Evolutionary conservation across 2,888 invertebrate genomes (phyloP).

Genomic region (Temnothorax rugatulus): DNA sequence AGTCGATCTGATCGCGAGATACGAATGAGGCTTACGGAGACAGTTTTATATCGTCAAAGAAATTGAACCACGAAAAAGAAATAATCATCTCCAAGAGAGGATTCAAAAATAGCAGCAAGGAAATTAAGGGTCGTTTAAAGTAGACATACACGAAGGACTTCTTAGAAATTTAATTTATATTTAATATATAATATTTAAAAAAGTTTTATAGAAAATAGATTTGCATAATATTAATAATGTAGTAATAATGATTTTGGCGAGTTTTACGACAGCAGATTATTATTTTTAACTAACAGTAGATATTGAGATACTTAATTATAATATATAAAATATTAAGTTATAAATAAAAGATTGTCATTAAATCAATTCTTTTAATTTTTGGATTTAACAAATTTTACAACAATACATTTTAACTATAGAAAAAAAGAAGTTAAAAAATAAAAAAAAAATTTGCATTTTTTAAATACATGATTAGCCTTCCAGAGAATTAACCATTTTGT

Average conservation of each 20-base stretch:
- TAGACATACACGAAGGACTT: background rate
- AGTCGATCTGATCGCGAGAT: background rate
- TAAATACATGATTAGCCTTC: background rate
- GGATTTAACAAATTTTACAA: background rate
- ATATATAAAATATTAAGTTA: background rate
- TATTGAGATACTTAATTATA: background rate
- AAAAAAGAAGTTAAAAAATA: background rate
- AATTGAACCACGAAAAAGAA: background rate
- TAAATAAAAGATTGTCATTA: background rate
- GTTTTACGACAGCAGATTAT: background rate
- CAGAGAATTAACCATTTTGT: background rate
- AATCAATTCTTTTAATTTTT: background rate
- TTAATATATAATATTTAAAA: background rate
- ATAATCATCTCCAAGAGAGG: background rate
- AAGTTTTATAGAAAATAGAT: background rate
- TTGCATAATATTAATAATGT: background rate
- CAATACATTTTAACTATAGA: background rate
- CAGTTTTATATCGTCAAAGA: background rate
- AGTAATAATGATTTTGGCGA: background rate
- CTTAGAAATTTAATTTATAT: too few species aligned
- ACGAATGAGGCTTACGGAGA: constrained; percentile 9
- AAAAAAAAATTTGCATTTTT: background rate
- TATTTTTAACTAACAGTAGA: background rate
- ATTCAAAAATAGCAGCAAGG: background rate
- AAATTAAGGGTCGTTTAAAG: background rate